Evolutionary conservation across 1,140 invertebrate genomes (phyloP), one percentile per base, ranked within the genome.

Genomic region (Meteorus sp.): DNA sequence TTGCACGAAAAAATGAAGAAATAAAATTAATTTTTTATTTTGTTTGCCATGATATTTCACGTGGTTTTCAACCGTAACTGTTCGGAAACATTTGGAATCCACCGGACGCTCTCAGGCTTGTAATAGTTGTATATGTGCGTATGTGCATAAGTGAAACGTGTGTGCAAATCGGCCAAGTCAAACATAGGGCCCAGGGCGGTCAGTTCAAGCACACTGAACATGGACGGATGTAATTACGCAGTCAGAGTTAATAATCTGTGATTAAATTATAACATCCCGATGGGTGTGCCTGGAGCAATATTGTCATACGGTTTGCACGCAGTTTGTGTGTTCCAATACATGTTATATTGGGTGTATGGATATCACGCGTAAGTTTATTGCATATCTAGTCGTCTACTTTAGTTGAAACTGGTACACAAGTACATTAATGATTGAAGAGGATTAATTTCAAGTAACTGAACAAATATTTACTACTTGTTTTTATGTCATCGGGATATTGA

Each of bases 251-350:
- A 67, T 69, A 65, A 67, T 67, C 63, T 66, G 63, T 69, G 67
- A 69, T 67, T 69, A 69, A 69, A 67, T 69, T 69, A 65, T 65
- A 67, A 64, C 56, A 69, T 62, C 65, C 61, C 59, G 20, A 23
- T 23, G 65, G 59, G 48, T 59, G 25, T 23, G 65, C 65, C 56
- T 33, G 41, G 37, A 60, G 60, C 43, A 44, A 53, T 23, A 15
- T 35, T 13, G 17, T n/a, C 31, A n/a, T n/a, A n/a, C n/a, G n/a
- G n/a, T n/a, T n/a, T n/a, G n/a, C n/a, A n/a, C n/a, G 37, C 20
- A 6, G 15, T 47, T 15, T 35, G 35, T 35, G 25, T 3, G 13
- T 51, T 15, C 6, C 33, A 23, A 57, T 41, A 13, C 13, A 48
- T 48, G 17, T 19, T 23, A 17, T 37, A n/a, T 22, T n/a, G 17